A percentile compares a stretch with the other conserved stretches of the same genome.
Conservation (phyloP, 2,797 vertebrate species). For the Protonibea diacanthus region DNA sequence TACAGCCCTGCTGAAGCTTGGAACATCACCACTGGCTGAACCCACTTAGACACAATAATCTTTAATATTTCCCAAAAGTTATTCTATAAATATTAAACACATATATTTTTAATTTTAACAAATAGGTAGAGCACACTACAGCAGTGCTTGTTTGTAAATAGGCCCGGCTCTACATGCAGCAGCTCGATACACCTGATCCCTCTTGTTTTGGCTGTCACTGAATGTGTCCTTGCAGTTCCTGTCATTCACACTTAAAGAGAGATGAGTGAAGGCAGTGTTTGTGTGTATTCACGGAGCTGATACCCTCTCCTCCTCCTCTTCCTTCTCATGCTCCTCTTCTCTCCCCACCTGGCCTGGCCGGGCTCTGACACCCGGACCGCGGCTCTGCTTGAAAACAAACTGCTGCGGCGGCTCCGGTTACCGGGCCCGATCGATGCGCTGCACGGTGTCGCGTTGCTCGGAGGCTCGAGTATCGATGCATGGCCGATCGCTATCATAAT, state of each 20-base stretch:
- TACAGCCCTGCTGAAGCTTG: background rate
- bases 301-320: background rate
- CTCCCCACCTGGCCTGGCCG: slow-evolving; percentile 59
- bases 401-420: slow-evolving; percentile 74
- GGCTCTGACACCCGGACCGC: slow-evolving; percentile 62
- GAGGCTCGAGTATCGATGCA: slow-evolving; percentile 80
- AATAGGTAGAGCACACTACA: background rate
- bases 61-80: background rate
- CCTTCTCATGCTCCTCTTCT: background rate
- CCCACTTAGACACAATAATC: background rate
- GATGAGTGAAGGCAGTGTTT: slow-evolving; percentile 57
- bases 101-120: background rate
- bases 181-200: slow-evolving; percentile 53
- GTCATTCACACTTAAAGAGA: slow-evolving; percentile 58
- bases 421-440: slow-evolving; percentile 79
- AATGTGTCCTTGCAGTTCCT: slow-evolving; percentile 47
- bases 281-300: slow-evolving; percentile 55
- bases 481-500: slow-evolving; percentile 87
- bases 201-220: slow-evolving; percentile 61
- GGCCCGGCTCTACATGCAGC: slow-evolving; percentile 23
- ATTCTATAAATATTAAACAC: too few species aligned
- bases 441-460: slow-evolving; percentile 81
- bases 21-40: background rate
- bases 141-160: slow-evolving; percentile 56
- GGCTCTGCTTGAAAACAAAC: slow-evolving; percentile 85